Base-by-base conservation (phyloP, 2,113 vertebrate genomes). In the Colistium nudipinnis region DNA sequence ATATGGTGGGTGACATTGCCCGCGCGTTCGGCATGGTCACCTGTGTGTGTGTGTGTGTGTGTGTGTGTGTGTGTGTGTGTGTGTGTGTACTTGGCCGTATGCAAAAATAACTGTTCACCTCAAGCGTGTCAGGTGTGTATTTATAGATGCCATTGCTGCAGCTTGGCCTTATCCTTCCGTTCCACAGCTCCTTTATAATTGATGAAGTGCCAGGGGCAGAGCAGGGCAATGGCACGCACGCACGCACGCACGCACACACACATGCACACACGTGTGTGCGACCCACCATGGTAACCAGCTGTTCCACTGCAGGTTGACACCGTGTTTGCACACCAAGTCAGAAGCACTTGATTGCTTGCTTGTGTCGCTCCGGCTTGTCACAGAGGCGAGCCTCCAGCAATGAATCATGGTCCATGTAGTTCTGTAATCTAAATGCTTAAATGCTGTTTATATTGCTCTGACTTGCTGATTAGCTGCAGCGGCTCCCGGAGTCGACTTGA, bases 161-260 rank as follows among this genome's bases (percentile, higher is more conserved):
- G 66, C 59, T 48, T 27, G 79, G 87, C 87, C 81, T 84, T 77
- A 76, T 81, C 82, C 82, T 52, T 78, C 49, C 70, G 67, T 74
- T 76, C 69, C 52, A 62, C 41, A 22, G 61, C 72, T 81, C 52
- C 41, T 91, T 74, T 80, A 88, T 91, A 91, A 91, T 93, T 91
- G 81, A 92, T 90, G 84, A 85, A 78, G 75, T 73, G 61, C 83
- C 83, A 76, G 57, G 60, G 77, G 86, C 81, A 66, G 74, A 55
- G 56, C 55, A 51, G 52, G 80, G 71, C 70, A 76, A 57, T 47
- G 52, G 45, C 31, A n/a, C 49, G 74, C 67, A 62, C 63, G 59
- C 74, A 45, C 57, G 30, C 56, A 19, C 56, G n/a, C 54, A 49
- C 43, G 30, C 36, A n/a, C 66, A 65, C 25, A 43, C 62, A 35